A percentile compares a stretch with the other conserved stretches of the same genome.
Evolutionary conservation across 1,140 invertebrate species (phyloP).

Genomic region (Brachystomella parvula): DNA sequence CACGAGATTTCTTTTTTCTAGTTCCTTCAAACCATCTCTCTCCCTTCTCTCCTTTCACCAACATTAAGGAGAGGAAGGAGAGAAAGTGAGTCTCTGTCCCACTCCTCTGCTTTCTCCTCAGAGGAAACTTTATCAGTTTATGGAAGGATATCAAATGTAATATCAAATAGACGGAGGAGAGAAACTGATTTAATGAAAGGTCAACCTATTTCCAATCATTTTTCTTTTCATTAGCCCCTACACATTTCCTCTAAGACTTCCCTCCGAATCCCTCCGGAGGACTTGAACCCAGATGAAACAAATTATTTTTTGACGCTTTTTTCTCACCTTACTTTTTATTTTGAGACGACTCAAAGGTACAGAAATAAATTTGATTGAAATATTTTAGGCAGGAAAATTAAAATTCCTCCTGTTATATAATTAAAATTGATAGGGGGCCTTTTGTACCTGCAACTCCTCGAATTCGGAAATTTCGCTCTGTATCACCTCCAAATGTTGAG

Average conservation of each 20-base stretch:
- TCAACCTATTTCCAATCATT: not conserved
- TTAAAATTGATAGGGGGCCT: no score
- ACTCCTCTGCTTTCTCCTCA: no score
- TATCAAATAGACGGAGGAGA: no score
- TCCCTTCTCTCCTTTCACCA: not conserved
- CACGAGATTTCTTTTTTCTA: constrained; percentile 34
- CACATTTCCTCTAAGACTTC: not conserved
- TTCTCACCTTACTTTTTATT: not conserved
- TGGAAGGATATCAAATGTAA: no score
- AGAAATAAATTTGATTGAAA: not conserved
- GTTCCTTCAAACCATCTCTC: not conserved
- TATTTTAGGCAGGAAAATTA: not conserved
- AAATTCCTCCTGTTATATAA: not conserved
- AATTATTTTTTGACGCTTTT: not conserved
- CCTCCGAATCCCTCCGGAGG: not conserved
- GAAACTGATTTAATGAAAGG: constrained; percentile 2
- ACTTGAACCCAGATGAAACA: not conserved
- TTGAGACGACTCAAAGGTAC: not conserved
- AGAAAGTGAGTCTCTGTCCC: no score
- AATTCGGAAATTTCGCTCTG: no score
- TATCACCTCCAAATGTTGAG: no score
- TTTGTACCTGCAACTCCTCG: no score
- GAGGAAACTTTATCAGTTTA: not conserved
- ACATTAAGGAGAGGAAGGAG: not conserved
- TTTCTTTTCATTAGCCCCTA: not conserved